These are phyloP conservation scores for Brachionus sp. DNA, from an alignment of 1,140 invertebrate genomes.

Conservation along the genomic window DNA sequence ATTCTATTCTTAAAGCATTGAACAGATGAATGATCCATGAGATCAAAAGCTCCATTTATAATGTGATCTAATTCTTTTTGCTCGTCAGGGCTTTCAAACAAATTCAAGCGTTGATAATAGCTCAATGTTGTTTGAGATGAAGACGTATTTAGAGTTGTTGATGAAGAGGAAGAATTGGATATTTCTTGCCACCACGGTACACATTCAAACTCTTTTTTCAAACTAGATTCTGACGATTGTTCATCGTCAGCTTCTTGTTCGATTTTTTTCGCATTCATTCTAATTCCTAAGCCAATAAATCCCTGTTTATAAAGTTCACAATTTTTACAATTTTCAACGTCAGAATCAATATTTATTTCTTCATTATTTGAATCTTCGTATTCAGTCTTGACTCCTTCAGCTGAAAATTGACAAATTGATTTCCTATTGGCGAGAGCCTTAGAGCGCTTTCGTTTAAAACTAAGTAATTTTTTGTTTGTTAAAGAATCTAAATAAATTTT, in stretches of 20 bases:
- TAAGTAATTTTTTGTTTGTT: background rate
- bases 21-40: background rate
- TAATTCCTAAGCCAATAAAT: background rate
- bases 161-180: background rate
- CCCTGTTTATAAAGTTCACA: background rate
- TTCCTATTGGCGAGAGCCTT: background rate
- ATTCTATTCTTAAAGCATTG: background rate
- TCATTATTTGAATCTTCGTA: slow-evolving; percentile 36
- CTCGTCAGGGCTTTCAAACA: background rate
- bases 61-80: background rate
- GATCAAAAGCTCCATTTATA: background rate
- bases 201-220: background rate
- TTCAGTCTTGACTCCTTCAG: background rate
- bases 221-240: slow-evolving; percentile 6
- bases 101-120: slow-evolving; percentile 1
- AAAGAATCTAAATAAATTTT: background rate
- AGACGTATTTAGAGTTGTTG: background rate
- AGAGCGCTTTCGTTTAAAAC: background rate
- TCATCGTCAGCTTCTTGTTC: slow-evolving; percentile 37
- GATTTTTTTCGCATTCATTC: background rate
- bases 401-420: background rate
- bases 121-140: background rate
- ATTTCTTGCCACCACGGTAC: slow-evolving; percentile 9
- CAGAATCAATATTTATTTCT: background rate
- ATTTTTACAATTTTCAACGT: slow-evolving; percentile 13